These are phyloP conservation scores for Aviceda subcristata DNA, from an alignment of 2,113 vertebrate genomes.

Conservation along the genomic window DNA sequence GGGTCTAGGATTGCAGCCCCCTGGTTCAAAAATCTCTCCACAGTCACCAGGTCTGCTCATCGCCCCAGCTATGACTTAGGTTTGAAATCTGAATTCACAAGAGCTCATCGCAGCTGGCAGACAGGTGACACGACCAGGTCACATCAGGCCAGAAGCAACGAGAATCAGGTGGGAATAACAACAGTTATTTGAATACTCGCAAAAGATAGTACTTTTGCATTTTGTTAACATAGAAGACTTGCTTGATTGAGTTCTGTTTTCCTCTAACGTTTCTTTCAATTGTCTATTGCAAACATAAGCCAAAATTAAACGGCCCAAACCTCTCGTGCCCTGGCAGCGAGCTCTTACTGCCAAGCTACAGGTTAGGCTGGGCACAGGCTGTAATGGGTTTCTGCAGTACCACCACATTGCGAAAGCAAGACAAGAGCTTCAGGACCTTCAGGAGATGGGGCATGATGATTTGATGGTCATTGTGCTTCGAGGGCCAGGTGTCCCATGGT, in stretches of 20 bases:
- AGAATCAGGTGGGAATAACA: background rate
- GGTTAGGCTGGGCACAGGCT: background rate
- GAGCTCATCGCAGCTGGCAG: background rate
- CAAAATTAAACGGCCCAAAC: background rate
- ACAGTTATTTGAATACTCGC: background rate
- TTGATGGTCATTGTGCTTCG: rapidly evolving
- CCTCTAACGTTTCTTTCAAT: background rate
- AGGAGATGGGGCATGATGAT: background rate
- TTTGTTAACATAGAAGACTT: background rate
- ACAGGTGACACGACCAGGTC: rapidly evolving
- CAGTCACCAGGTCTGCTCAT: background rate
- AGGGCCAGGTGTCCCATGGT: background rate
- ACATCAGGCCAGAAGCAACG: background rate
- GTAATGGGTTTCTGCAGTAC: background rate
- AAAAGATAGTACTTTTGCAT: background rate
- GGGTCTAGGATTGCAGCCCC: background rate
- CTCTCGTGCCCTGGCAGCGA: background rate
- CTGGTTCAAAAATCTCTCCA: background rate
- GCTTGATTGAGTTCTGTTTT: background rate
- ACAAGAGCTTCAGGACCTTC: background rate
- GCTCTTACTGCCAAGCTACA: background rate
- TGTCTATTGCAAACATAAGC: background rate
- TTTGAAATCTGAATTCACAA: background rate
- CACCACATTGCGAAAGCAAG: background rate
- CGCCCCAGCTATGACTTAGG: background rate